phyloP scores from a whole-genome alignment of 1,140 invertebrate species.

The Drosophila aff. region DNA sequence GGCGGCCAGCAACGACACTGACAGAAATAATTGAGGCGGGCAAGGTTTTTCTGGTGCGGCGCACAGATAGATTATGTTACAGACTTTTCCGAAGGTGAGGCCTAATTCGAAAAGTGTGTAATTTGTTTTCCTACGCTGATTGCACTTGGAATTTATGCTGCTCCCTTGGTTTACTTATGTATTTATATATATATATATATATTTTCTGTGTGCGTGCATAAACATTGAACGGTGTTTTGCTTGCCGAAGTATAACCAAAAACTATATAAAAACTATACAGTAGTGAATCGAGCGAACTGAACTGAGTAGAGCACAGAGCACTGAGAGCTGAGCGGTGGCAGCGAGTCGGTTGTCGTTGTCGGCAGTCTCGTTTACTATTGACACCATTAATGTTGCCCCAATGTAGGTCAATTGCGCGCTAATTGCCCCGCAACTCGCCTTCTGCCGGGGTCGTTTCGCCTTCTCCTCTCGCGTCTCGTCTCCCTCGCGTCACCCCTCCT shows the following conservation, averaged over 20 bases:
- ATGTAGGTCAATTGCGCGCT: slow-evolving; percentile 84
- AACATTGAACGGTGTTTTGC: slow-evolving; percentile 36
- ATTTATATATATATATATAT: slow-evolving; percentile 1
- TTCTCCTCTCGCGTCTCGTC: slow-evolving; percentile 6
- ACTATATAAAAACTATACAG: slow-evolving; percentile 22
- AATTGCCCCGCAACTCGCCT: slow-evolving; percentile 80
- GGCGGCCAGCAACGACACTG: slow-evolving; percentile 7
- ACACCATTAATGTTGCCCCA: slow-evolving; percentile 83
- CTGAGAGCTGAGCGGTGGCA: slow-evolving; percentile 16
- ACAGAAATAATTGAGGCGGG: slow-evolving; percentile 32
- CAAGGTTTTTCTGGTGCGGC: slow-evolving; percentile 40
- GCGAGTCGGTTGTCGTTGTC: slow-evolving; percentile 41
- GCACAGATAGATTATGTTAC: slow-evolving; percentile 38
- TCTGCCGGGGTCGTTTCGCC: slow-evolving; percentile 36
- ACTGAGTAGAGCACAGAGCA: slow-evolving; percentile 22
- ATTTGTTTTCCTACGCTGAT: slow-evolving; percentile 49
- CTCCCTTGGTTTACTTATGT: slow-evolving; percentile 37
- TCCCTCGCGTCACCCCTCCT: slow-evolving; percentile 29
- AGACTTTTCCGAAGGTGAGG: slow-evolving; percentile 50
- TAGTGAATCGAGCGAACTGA: slow-evolving; percentile 20
- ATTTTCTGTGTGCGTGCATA: slow-evolving; percentile 23
- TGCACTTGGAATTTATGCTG: slow-evolving; percentile 48
- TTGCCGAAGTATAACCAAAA: slow-evolving; percentile 31
- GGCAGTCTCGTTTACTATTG: slow-evolving; percentile 83
- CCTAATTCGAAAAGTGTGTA: slow-evolving; percentile 49